Conservation (phyloP, 2,113 vertebrate genomes). For the Entosphenus tridentatus region DNA sequence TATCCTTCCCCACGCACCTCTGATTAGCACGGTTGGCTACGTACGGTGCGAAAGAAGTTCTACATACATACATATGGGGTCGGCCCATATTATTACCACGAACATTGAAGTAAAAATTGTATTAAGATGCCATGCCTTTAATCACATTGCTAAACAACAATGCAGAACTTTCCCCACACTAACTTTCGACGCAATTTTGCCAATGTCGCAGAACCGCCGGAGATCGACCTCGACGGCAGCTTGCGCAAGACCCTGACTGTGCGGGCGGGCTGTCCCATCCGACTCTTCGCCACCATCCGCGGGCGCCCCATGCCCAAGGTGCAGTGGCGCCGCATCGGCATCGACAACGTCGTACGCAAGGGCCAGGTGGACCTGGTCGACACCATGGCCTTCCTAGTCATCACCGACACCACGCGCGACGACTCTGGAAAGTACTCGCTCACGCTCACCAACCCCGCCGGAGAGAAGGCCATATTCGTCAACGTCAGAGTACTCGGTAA, state of each 20-base stretch:
- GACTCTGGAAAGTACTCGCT: slow-evolving; percentile 90
- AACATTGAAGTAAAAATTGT: no score
- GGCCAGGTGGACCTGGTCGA: slow-evolving; percentile 84
- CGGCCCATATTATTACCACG: no score
- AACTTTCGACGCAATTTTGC: slow-evolving; percentile 5
- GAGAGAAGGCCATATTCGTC: slow-evolving; percentile 89
- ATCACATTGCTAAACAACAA: no score
- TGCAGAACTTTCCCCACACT: no score
- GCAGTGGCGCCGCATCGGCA: slow-evolving; percentile 70
- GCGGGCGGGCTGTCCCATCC: slow-evolving; percentile 82
- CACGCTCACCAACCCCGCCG: slow-evolving; percentile 51
- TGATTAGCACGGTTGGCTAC: no score
- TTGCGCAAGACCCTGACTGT: slow-evolving; percentile 64
- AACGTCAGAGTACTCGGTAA: slow-evolving; percentile 76
- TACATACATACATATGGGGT: no score
- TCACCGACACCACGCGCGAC: slow-evolving; percentile 64
- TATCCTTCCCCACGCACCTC: no score
- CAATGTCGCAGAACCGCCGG: slow-evolving; percentile 53
- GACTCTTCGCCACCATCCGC: slow-evolving; percentile 69
- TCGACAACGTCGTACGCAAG: slow-evolving; percentile 81
- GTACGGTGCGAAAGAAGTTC: no score
- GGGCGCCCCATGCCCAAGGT: slow-evolving; percentile 70
- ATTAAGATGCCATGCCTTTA: no score
- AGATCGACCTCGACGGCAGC: slow-evolving; percentile 67
- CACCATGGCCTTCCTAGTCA: slow-evolving; percentile 92